Percentiles rank a stretch among this genome's conserved stretches.
phyloP scores from a whole-genome alignment of 2,113 vertebrate genomes.

The Melanerpes formicivorus region DNA sequence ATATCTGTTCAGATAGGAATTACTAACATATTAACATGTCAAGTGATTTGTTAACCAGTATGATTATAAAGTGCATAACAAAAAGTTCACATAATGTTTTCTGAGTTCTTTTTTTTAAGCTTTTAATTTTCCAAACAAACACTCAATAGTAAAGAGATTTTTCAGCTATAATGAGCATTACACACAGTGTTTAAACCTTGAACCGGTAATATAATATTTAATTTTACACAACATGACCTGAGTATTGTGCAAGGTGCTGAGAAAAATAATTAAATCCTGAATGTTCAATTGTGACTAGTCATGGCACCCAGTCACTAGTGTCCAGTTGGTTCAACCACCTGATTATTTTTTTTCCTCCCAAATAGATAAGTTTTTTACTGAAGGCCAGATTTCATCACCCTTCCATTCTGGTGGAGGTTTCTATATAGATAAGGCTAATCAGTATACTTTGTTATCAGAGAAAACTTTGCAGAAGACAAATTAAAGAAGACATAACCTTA shows the following conservation, averaged over 20 bases:
- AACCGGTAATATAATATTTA: not conserved
- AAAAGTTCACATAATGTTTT: not conserved
- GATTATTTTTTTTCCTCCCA: not conserved
- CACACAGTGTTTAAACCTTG: not conserved
- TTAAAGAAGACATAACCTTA: not conserved
- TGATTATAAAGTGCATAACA: not conserved
- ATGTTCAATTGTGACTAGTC: not conserved
- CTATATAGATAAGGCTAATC: not conserved
- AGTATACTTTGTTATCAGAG: not conserved
- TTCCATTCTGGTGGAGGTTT: not conserved
- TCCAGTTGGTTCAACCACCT: not conserved
- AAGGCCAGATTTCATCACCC: not conserved
- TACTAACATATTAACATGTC: constrained; percentile 27
- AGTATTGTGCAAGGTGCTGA: not conserved
- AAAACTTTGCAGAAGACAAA: not conserved
- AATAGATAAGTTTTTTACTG: not conserved
- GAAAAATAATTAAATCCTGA: not conserved
- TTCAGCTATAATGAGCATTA: not conserved
- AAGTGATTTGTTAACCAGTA: constrained; percentile 47
- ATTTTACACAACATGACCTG: not conserved
- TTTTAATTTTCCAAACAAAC: constrained; percentile 24
- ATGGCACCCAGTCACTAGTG: not conserved
- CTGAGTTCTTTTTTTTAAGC: not conserved
- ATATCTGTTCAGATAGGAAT: constrained; percentile 41
- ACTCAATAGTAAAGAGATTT: not conserved